A percentile compares a stretch with the other conserved stretches of the same genome.
phyloP scores from a whole-genome alignment of 2,113 vertebrate species.

The Odocoileus hemionus region DNA sequence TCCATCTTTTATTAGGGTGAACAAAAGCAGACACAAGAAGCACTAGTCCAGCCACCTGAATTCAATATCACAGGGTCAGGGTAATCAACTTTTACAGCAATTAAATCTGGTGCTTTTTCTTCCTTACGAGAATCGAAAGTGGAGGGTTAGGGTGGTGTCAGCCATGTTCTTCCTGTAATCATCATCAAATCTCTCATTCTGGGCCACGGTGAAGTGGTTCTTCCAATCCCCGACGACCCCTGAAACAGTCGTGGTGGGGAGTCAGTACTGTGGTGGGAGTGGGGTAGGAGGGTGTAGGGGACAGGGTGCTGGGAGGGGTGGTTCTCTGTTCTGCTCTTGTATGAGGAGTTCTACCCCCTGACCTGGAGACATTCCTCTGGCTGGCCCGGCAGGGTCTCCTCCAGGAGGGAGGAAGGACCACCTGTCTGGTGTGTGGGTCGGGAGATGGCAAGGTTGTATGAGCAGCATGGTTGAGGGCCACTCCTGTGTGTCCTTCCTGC shows the following conservation, averaged over 20 bases:
- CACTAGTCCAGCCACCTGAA: not conserved
- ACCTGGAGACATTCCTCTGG: not conserved
- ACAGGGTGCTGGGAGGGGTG: not conserved
- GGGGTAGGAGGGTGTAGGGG: not conserved
- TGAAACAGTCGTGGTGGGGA: constrained; percentile 54
- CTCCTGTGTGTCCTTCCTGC: not conserved
- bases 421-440: not conserved
- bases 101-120: not conserved
- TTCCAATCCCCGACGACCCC: constrained; percentile 90
- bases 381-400: not conserved
- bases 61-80: not conserved
- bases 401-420: not conserved
- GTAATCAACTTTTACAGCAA: not conserved
- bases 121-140: constrained; percentile 34
- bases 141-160: constrained; percentile 72
- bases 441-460: not conserved
- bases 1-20: not conserved
- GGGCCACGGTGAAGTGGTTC: constrained; percentile 88
- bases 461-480: not conserved
- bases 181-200: constrained; percentile 84
- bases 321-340: not conserved
- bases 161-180: constrained; percentile 78
- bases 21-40: not conserved
- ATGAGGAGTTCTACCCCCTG: not conserved
- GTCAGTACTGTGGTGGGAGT: not conserved